A percentile compares a stretch with the other conserved stretches of the same genome.
These are phyloP conservation scores for Mola mola DNA, from an alignment of 2,113 vertebrate species.

Conservation along the genomic window DNA sequence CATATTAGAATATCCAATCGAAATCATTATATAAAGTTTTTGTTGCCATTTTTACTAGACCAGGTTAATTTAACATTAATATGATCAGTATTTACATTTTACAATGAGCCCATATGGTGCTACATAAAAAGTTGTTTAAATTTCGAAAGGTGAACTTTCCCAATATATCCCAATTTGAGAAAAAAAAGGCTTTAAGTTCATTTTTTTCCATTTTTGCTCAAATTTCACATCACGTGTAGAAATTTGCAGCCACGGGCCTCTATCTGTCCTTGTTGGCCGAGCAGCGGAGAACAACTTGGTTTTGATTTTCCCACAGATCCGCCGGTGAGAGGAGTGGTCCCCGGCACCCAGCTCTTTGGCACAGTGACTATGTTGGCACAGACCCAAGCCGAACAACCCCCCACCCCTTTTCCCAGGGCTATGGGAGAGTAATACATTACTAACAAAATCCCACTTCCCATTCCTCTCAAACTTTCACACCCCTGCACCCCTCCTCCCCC, in stretches of 20 bases:
- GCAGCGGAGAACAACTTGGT: constrained; percentile 65
- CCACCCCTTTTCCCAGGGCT: constrained; percentile 73
- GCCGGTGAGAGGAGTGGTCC: constrained; percentile 59
- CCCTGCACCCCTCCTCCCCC: constrained; percentile 32
- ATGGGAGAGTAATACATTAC: constrained; percentile 77
- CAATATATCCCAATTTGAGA: too few species aligned
- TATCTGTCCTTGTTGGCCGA: constrained; percentile 13
- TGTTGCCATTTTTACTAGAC: too few species aligned
- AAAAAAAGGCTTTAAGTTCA: too few species aligned
- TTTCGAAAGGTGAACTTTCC: too few species aligned
- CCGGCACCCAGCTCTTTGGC: constrained; percentile 70
- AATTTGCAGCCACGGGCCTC: background rate
- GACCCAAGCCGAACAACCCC: constrained; percentile 63
- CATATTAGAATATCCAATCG: too few species aligned
- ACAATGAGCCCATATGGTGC: too few species aligned
- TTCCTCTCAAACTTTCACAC: constrained; percentile 73
- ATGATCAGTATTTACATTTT: too few species aligned
- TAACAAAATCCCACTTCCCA: constrained; percentile 80
- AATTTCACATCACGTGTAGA: too few species aligned
- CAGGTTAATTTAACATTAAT: too few species aligned
- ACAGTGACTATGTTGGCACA: constrained; percentile 79
- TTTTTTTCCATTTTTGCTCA: too few species aligned
- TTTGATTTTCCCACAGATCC: constrained; percentile 77
- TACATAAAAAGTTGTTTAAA: too few species aligned
- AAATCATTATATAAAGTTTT: too few species aligned